Percentiles rank a stretch among this genome's conserved stretches.
phyloP scores from a whole-genome alignment of 2,888 invertebrate genomes.

The Nymphalis urticae region DNA sequence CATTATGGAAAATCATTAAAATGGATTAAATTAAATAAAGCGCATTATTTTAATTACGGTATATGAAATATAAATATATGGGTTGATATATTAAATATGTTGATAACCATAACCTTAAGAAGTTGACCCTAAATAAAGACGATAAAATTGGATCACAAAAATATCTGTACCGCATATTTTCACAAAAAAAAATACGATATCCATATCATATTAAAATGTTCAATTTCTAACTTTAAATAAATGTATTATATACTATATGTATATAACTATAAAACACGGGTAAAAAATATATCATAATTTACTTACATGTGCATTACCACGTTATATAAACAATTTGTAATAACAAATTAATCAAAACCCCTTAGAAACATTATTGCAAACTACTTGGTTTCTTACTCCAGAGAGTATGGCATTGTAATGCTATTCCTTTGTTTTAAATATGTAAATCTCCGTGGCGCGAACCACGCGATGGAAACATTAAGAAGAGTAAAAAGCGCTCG shows the following conservation, averaged over 20 bases:
- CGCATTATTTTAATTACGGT: no score
- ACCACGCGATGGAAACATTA: slow-evolving; percentile 25
- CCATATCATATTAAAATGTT: background rate
- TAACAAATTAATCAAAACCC: background rate
- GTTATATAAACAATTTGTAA: background rate
- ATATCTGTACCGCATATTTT: background rate
- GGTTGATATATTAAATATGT: background rate
- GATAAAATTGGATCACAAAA: background rate
- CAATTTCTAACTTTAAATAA: no score
- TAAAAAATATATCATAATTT: no score
- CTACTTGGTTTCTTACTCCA: slow-evolving; percentile 3
- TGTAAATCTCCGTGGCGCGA: slow-evolving; percentile 14
- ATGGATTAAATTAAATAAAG: no score
- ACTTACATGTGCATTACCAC: no score
- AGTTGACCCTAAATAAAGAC: background rate
- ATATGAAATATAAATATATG: background rate
- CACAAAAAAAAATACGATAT: background rate
- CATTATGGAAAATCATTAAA: no score
- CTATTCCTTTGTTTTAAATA: slow-evolving; percentile 19
- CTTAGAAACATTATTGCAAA: background rate
- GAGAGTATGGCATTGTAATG: slow-evolving; percentile 1
- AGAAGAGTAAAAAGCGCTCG: slow-evolving; percentile 10
- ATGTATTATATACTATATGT: no score
- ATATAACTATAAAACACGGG: no score
- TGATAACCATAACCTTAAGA: background rate